Evolutionary conservation across 2,888 invertebrate species (phyloP), one percentile per base, ranked within the genome.

Genomic region (Agrotis clavis): DNA sequence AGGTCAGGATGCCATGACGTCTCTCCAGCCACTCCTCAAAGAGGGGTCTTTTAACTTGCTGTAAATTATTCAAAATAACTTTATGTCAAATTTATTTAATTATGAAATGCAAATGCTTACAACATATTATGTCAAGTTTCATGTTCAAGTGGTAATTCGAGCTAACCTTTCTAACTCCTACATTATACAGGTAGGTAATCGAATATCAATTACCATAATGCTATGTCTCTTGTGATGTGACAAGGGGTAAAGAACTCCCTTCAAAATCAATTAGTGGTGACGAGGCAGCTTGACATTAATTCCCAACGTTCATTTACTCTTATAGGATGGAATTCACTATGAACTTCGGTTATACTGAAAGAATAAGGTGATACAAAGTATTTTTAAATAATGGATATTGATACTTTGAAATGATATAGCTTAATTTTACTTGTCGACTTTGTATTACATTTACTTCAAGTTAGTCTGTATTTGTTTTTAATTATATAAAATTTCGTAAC

Each of bases 251-350:
- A 50, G 67, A 68, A 47, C 6, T 62, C 25, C 25, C 21, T 45
- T 74, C 47, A 67, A 45, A 69, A 51, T 56, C 48, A 65, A 75
- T 70, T 80, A 75, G n/a, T 11, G 16, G n/a, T 67, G 67, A 60
- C 54, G n/a, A 45, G 53, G 54, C 56, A 14, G 59, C 47, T 57
- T 62, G 21, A 4, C 41, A 51, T 53, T 61, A 48, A 56, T 56
- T 56, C 35, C 30, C n/a, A 25, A 56, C 18, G 21, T 21, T 66
- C 25, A 45, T 45, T 57, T 48, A 66, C 50, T 59, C 18, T 60
- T n/a, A 14, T 11, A 1, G 14, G 2, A 14, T 56, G 54, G 65
- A 41, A 78, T 61, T 41, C 19, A 25, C 41, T 54, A 64, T 60
- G 16, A 51, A 19, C 6, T 14, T 7, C 4, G 13, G 5, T 16